Evolutionary conservation across 2,113 vertebrate genomes (phyloP).

Genomic region (Toxostoma redivivum): DNA sequence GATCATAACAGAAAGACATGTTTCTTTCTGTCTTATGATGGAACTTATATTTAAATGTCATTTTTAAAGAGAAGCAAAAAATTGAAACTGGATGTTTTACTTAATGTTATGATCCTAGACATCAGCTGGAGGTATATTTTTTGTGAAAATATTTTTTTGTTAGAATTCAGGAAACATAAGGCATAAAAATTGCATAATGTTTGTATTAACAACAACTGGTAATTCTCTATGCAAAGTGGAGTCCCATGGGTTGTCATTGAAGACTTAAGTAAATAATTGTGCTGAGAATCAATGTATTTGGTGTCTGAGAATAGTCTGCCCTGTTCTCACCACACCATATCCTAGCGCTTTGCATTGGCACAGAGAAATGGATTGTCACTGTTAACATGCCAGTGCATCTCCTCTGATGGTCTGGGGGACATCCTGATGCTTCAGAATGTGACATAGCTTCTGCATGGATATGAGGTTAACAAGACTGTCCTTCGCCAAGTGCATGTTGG

Average conservation of each 20-base stretch:
- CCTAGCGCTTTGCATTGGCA: accelerated
- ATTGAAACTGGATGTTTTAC: neutral
- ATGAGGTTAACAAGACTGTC: neutral
- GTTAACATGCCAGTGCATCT: neutral
- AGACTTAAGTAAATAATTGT: neutral
- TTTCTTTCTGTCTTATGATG: neutral
- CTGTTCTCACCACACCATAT: neutral
- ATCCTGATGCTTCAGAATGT: neutral
- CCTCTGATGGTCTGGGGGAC: neutral
- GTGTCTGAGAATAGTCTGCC: neutral
- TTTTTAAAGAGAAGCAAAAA: neutral
- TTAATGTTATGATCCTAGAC: neutral
- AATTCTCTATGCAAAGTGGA: neutral
- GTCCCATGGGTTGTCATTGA: neutral
- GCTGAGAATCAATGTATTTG: neutral
- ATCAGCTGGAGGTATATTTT: neutral
- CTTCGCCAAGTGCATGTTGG: neutral
- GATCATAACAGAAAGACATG: neutral
- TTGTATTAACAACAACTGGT: neutral
- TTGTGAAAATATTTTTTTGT: neutral
- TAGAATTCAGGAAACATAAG: neutral
- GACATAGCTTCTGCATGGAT: neutral
- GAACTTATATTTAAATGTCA: neutral
- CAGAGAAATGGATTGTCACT: neutral
- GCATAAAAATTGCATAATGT: neutral